Evolutionary conservation across 1,140 invertebrate genomes (phyloP).

Genomic region (Drosophila pachea): DNA sequence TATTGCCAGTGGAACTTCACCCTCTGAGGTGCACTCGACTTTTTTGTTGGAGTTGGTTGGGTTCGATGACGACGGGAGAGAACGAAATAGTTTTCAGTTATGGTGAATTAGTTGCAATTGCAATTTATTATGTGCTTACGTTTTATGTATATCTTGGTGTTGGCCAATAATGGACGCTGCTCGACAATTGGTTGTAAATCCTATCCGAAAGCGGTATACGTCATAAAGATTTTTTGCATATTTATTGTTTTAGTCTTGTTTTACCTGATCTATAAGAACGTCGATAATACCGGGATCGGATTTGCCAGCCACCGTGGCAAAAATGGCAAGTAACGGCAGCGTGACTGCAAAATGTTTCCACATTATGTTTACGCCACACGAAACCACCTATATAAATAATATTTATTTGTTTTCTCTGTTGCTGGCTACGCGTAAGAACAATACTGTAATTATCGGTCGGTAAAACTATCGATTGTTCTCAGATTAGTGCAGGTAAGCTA

Average conservation of each 20-base stretch:
- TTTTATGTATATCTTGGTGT: slow-evolving; percentile 67
- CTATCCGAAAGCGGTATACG: slow-evolving; percentile 7
- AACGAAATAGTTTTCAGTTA: slow-evolving; percentile 33
- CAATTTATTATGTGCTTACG: slow-evolving; percentile 46
- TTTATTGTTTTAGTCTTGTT: slow-evolving; percentile 35
- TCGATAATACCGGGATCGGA: slow-evolving; percentile 68
- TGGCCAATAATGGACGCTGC: slow-evolving; percentile 60
- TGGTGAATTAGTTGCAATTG: slow-evolving; percentile 32
- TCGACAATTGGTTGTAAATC: slow-evolving; percentile 47
- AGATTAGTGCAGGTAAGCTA: background rate
- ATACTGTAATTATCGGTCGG: slow-evolving; percentile 26
- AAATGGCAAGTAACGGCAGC: slow-evolving; percentile 39
- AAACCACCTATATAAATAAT: slow-evolving; percentile 34
- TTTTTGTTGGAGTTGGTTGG: background rate
- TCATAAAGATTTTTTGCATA: slow-evolving; percentile 12
- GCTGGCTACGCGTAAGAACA: slow-evolving; percentile 42
- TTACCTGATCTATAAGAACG: slow-evolving; percentile 57
- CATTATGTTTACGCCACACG: slow-evolving; percentile 23
- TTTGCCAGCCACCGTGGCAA: slow-evolving; percentile 35
- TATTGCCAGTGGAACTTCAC: slow-evolving; percentile 49
- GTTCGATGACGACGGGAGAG: background rate
- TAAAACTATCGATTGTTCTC: slow-evolving; percentile 25
- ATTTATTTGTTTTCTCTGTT: slow-evolving; percentile 34
- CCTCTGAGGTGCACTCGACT: slow-evolving; percentile 52
- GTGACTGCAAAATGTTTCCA: slow-evolving; percentile 34